These are phyloP conservation scores for Ophiodon elongatus DNA, from an alignment of 2,113 vertebrate species.

Conservation along the genomic window DNA sequence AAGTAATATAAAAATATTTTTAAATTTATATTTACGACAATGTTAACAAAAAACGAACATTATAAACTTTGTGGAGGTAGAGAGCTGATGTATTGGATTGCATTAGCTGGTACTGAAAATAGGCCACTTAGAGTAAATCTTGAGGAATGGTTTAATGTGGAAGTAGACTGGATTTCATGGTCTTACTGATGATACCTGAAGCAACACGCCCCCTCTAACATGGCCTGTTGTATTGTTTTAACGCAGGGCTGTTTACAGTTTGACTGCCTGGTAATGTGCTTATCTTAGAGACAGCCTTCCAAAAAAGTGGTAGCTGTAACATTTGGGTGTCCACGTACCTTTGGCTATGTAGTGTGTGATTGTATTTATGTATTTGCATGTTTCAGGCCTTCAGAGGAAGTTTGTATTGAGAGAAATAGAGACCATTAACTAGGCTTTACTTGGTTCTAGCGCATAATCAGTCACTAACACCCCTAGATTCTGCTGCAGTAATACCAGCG, in stretches of 20 bases:
- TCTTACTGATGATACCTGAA: background rate
- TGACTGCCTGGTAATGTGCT: background rate
- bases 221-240: background rate
- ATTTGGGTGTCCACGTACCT: background rate
- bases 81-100: background rate
- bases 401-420: constrained; percentile 32
- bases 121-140: background rate
- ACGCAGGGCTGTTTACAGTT: background rate
- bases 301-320: background rate
- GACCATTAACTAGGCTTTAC: constrained; percentile 49
- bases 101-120: background rate
- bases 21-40: background rate
- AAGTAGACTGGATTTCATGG: background rate
- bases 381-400: background rate
- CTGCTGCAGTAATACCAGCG: constrained; percentile 19
- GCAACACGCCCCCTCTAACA: too few relatives aligned
- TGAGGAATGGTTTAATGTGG: background rate
- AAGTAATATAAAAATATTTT: background rate
- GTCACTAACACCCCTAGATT: constrained; percentile 49
- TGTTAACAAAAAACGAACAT: background rate
- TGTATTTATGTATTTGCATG: too few relatives aligned
- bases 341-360: background rate
- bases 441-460: constrained; percentile 51
- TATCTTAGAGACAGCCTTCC: background rate
- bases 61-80: background rate